These are phyloP conservation scores for Corythornis cristatus DNA, from an alignment of 2,113 vertebrate species.

Conservation along the genomic window DNA sequence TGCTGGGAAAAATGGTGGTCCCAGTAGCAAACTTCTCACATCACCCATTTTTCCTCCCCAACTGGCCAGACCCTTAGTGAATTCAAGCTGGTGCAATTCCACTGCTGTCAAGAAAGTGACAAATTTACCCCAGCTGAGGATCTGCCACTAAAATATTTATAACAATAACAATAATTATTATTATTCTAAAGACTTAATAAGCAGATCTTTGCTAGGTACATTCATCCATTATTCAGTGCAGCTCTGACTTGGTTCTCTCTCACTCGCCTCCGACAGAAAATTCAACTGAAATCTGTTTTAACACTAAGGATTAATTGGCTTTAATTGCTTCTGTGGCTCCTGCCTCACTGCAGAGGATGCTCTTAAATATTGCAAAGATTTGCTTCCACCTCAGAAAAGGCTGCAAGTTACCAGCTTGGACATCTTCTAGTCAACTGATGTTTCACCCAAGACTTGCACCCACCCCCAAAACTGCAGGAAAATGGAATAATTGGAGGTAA, in stretches of 20 bases:
- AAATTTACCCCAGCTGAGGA: conserved; percentile 23
- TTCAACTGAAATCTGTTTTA: conserved; percentile 23
- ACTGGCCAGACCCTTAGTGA: not conserved
- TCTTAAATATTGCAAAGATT: not conserved
- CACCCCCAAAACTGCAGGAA: not conserved
- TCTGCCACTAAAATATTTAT: not conserved
- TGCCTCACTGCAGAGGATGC: not conserved
- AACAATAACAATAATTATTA: not conserved
- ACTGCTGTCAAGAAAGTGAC: not conserved
- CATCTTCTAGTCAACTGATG: not conserved
- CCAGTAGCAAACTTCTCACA: not conserved
- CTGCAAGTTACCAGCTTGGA: rapidly evolving
- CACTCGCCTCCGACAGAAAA: not conserved
- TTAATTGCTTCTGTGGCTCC: not conserved
- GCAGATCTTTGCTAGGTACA: not conserved
- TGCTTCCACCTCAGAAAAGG: not conserved
- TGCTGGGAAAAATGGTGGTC: not conserved
- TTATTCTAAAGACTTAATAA: not conserved
- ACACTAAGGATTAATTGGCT: conserved; percentile 30
- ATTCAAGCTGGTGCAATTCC: conserved; percentile 10
- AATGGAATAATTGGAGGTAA: not conserved
- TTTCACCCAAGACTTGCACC: not conserved
- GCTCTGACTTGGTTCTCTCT: conserved; percentile 18
- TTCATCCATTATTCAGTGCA: conserved; percentile 35
- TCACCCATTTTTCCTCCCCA: not conserved